Evolutionary conservation across 2,797 vertebrate genomes (phyloP).

Genomic region (Zenarchopterus dispar): DNA sequence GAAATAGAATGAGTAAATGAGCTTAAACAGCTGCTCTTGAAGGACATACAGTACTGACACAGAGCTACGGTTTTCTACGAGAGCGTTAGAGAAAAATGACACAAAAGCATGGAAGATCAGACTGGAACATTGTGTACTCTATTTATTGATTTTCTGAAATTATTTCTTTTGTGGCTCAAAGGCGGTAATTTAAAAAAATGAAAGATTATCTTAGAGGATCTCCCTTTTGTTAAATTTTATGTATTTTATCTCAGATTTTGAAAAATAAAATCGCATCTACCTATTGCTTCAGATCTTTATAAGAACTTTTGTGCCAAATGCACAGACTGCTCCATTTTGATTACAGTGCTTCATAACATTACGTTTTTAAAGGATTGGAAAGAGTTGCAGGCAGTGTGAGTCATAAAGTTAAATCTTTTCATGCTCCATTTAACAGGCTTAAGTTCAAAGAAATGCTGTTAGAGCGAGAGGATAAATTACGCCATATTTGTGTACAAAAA

Average conservation of each 20-base stretch:
- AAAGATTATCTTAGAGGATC: not conserved
- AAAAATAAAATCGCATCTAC: conserved; percentile 2
- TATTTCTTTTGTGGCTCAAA: too few species aligned
- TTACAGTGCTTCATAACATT: conserved; percentile 3
- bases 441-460: conserved; percentile 38
- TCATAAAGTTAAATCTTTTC: conserved; percentile 39
- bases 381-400: conserved; percentile 39
- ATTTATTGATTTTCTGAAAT: too few species aligned
- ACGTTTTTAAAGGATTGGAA: conserved; percentile 36
- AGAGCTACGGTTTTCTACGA: conserved; percentile 11
- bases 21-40: conserved; percentile 30
- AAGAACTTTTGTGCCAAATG: conserved; percentile 7
- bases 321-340: conserved; percentile 11
- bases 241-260: not conserved
- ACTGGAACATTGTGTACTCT: too few species aligned
- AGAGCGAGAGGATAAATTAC: conserved; percentile 22
- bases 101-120: not conserved
- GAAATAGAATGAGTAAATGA: conserved; percentile 38
- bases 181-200: too few species aligned
- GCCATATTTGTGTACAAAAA: conserved; percentile 21
- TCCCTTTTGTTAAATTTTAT: conserved; percentile 11
- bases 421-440: conserved; percentile 55
- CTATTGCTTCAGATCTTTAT: conserved; percentile 8
- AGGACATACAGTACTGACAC: conserved; percentile 1
- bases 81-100: conserved; percentile 14